Conservation (phyloP, 2,888 invertebrate genomes). For the Ornithoptera priamus region DNA sequence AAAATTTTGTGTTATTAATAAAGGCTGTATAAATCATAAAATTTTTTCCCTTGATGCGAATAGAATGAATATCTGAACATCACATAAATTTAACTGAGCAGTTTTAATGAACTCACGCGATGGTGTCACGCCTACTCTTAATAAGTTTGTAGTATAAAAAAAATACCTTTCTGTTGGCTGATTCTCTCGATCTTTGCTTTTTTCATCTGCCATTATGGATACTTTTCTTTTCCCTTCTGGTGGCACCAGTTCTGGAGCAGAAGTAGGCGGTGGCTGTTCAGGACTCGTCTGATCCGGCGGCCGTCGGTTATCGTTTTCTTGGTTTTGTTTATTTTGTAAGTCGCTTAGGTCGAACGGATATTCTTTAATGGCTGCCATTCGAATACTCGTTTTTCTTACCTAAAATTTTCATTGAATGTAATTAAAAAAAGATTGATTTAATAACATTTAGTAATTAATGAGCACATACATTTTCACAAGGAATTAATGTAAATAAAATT, state of each 20-base stretch:
- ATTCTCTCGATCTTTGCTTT: constrained; percentile 82
- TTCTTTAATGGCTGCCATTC: constrained; percentile 77
- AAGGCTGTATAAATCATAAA: neutral
- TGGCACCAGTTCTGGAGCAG: constrained; percentile 36
- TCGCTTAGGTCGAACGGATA: constrained; percentile 77
- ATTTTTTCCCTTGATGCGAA: neutral
- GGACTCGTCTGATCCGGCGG: constrained; percentile 26
- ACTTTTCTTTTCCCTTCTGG: constrained; percentile 80
- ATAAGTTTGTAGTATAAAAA: neutral
- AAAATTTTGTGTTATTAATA: constrained; percentile 9
- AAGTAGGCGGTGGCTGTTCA: constrained; percentile 21
- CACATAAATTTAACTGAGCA: too few species aligned
- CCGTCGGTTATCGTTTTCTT: constrained; percentile 39
- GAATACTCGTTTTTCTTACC: constrained; percentile 75
- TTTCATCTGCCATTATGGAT: constrained; percentile 81
- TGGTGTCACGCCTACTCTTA: too few species aligned
- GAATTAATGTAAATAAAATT: too few species aligned
- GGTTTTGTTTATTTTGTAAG: constrained; percentile 53
- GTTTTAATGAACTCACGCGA: too few species aligned
- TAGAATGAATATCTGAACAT: too few species aligned
- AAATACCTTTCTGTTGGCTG: constrained; percentile 81
- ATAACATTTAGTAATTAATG: too few species aligned
- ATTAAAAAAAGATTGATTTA: neutral
- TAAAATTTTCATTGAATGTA: constrained; percentile 42
- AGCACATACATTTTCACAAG: too few species aligned